phyloP scores from a whole-genome alignment of 2,888 invertebrate species.

The Sarcophaga carnaria region DNA sequence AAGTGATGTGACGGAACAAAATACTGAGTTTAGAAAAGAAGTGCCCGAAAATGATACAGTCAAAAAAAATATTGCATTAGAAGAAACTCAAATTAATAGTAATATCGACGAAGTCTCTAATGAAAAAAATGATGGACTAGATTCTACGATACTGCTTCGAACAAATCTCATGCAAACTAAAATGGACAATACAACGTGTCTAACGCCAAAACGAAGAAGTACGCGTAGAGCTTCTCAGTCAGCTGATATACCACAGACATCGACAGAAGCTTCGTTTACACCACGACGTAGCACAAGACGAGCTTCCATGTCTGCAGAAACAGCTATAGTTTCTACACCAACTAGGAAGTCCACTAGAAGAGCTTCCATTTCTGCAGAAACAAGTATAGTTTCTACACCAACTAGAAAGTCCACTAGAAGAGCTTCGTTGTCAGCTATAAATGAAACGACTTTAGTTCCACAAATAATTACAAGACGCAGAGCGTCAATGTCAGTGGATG shows the following conservation, averaged over 20 bases:
- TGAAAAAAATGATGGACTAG: no score
- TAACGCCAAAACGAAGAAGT: conserved; percentile 63
- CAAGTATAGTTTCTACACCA: conserved; percentile 17
- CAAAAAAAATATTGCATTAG: no score
- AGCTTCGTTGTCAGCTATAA: background rate
- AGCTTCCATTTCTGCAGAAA: conserved; percentile 25
- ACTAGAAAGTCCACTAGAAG: background rate
- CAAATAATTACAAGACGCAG: conserved; percentile 52
- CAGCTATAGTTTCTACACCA: conserved; percentile 17
- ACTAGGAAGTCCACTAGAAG: background rate
- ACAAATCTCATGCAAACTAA: background rate
- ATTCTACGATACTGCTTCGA: background rate
- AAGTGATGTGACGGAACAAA: background rate
- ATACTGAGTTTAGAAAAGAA: no score
- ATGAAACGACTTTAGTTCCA: conserved; percentile 37
- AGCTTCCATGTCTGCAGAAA: conserved; percentile 67
- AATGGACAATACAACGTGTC: conserved; percentile 14
- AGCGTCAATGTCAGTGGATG: conserved; percentile 65
- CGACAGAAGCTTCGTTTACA: conserved; percentile 43
- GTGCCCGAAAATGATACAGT: no score
- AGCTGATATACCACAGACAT: conserved; percentile 5
- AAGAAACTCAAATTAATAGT: no score
- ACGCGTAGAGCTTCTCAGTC: conserved; percentile 58
- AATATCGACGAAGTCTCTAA: no score
- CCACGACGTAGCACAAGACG: conserved; percentile 70